Conservation (phyloP, 2,797 vertebrate species). For the Lophura swinhoii region DNA sequence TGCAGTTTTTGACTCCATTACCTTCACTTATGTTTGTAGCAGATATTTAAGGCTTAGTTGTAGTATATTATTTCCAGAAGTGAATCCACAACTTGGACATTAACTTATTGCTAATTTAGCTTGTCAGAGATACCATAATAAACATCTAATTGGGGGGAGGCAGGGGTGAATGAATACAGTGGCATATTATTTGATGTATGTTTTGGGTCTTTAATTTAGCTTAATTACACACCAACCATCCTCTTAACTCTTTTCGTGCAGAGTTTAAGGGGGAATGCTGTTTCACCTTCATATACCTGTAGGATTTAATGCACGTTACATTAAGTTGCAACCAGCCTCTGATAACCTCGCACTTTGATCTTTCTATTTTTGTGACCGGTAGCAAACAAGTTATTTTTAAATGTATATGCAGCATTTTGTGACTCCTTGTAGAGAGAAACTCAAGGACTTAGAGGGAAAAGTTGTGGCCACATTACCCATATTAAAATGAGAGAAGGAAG, state of each 20-base stretch:
- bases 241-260: neutral
- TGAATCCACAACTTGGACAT: neutral
- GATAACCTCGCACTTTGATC: neutral
- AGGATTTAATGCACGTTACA: constrained; percentile 25
- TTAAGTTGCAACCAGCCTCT: neutral
- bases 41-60: constrained; percentile 4
- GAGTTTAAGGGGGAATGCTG: neutral
- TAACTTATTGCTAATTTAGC: constrained; percentile 25
- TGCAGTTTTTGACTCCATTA: constrained; percentile 50
- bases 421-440: neutral
- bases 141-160: neutral
- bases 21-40: neutral
- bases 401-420: neutral
- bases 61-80: constrained; percentile 14
- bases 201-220: neutral
- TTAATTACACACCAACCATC: neutral
- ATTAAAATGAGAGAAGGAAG: neutral
- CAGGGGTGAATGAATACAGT: neutral
- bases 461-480: neutral
- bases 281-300: neutral
- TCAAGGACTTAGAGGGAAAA: neutral
- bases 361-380: neutral
- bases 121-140: neutral
- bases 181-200: neutral
- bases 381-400: constrained; percentile 9